Conservation (phyloP, 2,797 vertebrate genomes). For the Pristis pectinata region DNA sequence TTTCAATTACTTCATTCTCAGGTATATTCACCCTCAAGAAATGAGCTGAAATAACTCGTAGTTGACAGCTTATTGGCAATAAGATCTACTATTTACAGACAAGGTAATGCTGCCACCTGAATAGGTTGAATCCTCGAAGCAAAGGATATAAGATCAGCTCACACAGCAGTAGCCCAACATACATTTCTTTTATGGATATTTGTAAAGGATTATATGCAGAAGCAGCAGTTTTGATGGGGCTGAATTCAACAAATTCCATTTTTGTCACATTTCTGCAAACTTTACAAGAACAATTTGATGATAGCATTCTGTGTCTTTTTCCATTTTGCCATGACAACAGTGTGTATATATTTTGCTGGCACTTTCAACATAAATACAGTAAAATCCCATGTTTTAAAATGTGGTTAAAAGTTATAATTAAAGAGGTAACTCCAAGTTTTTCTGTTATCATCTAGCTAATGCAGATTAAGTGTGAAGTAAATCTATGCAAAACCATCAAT, state of each 20-base stretch:
- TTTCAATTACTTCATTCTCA: not conserved
- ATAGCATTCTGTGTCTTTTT: too few species aligned
- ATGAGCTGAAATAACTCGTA: not conserved
- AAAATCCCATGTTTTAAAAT: not conserved
- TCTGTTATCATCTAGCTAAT: not conserved
- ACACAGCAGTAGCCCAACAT: not conserved
- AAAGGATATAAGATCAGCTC: not conserved
- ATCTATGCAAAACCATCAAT: not conserved
- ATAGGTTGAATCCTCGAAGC: not conserved
- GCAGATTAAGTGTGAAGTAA: not conserved
- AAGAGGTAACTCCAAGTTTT: not conserved
- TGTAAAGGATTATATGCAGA: not conserved
- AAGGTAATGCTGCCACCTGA: not conserved
- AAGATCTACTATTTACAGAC: not conserved
- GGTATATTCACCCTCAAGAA: not conserved
- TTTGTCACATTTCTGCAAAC: too few species aligned
- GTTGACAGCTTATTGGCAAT: not conserved
- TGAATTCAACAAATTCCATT: not conserved
- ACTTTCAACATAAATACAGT: not conserved
- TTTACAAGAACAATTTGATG: not conserved
- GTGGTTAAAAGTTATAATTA: not conserved
- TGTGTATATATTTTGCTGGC: not conserved
- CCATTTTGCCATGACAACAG: not conserved
- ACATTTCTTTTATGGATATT: not conserved
- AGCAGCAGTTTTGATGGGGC: not conserved